Evolutionary conservation across 2,113 vertebrate species (phyloP).

Genomic region (Panthera tigris): DNA sequence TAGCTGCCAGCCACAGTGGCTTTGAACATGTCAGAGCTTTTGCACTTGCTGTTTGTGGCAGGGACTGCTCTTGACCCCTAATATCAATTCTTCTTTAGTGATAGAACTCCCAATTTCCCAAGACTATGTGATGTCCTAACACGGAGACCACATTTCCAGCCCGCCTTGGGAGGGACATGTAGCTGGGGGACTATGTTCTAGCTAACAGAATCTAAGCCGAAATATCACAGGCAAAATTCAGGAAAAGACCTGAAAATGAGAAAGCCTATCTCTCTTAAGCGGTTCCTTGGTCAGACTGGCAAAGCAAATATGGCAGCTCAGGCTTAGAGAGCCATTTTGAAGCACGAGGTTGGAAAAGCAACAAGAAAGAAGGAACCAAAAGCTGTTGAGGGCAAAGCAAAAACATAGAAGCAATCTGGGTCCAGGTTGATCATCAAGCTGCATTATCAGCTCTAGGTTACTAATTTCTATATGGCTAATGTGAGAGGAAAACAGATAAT

Average conservation of each 20-base stretch:
- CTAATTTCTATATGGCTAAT: background rate
- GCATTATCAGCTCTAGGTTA: background rate
- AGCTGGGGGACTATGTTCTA: background rate
- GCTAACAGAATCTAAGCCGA: background rate
- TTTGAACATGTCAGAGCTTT: background rate
- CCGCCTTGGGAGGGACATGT: no score
- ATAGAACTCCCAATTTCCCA: background rate
- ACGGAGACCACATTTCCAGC: background rate
- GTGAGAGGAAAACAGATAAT: background rate
- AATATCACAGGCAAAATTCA: background rate
- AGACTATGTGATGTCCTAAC: background rate
- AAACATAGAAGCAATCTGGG: background rate
- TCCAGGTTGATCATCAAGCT: background rate
- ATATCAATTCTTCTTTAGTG: background rate
- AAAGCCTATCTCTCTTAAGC: background rate
- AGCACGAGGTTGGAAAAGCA: background rate
- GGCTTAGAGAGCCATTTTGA: background rate
- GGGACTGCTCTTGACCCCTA: background rate
- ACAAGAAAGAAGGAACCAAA: background rate
- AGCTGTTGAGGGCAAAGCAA: background rate
- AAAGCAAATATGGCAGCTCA: background rate
- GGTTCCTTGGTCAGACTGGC: background rate
- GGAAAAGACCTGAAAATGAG: background rate
- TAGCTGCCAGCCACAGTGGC: background rate
- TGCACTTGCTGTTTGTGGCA: background rate